Evolutionary conservation across 2,797 vertebrate genomes (phyloP), one percentile per base, ranked within the genome.

Genomic region (Amazona finschi): DNA sequence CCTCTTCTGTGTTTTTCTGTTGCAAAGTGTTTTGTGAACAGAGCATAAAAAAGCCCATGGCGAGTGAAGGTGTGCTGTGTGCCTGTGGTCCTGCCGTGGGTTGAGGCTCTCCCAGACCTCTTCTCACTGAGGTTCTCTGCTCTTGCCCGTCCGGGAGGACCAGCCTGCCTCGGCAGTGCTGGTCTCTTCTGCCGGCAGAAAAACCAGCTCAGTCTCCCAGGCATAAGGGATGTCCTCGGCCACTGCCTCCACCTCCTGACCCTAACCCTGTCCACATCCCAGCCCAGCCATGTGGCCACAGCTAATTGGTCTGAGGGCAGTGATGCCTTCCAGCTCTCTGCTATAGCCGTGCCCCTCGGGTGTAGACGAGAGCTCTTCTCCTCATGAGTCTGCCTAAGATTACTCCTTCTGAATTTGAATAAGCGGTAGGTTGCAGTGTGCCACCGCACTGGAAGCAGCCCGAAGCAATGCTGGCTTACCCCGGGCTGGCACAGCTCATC

Each of bases 331-430:
- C 47, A 71, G 39, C 38, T 38, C 11, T 33, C 55, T 21, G 49
- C 41, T 66, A 25, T 0, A 2, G 11, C 72, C 3, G 0, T 19
- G 24, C 33, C n/a, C 38, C 67, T 67, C 0, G 3, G 60, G 21
- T 46, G 33, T 27, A 67, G 61, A 60, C 0, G 4, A 79, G 9
- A 52, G 46, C 52, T 79, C 47, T 76, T 77, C 57, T 55, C 46
- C 25, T 60, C 15, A 3, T 9, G 43, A 20, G 2, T 53, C 81
- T 91, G 31, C 33, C 43, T 33, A 7, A n/a, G 41, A 30, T 60
- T 30, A 27, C 25, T 64, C 38, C 39, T 38, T 31, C 3, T 17
- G 71, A 47, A 83, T 74, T 18, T 1, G 7, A 80, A 30, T 36
- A 79, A 61, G 77, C 65, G 15, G 47, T 0, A 17, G 39, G 46